phyloP scores from a whole-genome alignment of 92 coral and sea anemone species.

The Diadumene lineata region DNA sequence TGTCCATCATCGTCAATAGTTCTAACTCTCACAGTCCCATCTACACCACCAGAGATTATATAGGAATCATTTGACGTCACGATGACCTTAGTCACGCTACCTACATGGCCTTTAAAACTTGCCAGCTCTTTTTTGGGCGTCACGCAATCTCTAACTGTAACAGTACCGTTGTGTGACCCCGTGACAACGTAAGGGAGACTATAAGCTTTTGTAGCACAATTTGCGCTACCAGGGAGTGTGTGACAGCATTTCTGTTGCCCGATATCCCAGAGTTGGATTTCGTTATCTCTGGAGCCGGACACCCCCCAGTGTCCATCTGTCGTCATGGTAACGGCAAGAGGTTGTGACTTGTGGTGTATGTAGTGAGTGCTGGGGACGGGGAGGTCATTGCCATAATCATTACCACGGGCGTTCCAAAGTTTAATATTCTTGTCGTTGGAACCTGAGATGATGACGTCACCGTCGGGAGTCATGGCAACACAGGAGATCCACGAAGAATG shows the following conservation, averaged over 20 bases:
- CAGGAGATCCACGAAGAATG: slow-evolving; percentile 90
- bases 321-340: slow-evolving; percentile 78
- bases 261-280: slow-evolving; percentile 70
- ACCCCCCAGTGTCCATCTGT: slow-evolving; percentile 73
- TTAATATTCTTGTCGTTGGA: slow-evolving; percentile 84
- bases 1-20: slow-evolving; percentile 30
- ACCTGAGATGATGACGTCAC: slow-evolving; percentile 73
- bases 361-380: slow-evolving; percentile 66
- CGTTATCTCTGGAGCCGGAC: slow-evolving; percentile 70
- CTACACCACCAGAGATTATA: slow-evolving; percentile 54
- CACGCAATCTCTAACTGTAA: slow-evolving; percentile 70
- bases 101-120: slow-evolving; percentile 52
- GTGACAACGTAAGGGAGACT: slow-evolving; percentile 51
- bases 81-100: slow-evolving; percentile 38
- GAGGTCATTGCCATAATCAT: slow-evolving; percentile 39
- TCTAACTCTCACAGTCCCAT: slow-evolving; percentile 56
- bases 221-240: slow-evolving; percentile 42
- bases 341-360: slow-evolving; percentile 71
- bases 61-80: slow-evolving; percentile 51
- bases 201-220: slow-evolving; percentile 53
- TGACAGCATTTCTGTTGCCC: slow-evolving; percentile 28
- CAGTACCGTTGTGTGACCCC: slow-evolving; percentile 78
- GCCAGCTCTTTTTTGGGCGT: slow-evolving; percentile 30
- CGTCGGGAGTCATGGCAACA: slow-evolving; percentile 67
- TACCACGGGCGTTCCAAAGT: slow-evolving; percentile 73